A percentile compares a stretch with the other conserved stretches of the same genome.
These are phyloP conservation scores for Calameuta filiformis DNA, from an alignment of 2,888 invertebrate genomes.

Conservation along the genomic window DNA sequence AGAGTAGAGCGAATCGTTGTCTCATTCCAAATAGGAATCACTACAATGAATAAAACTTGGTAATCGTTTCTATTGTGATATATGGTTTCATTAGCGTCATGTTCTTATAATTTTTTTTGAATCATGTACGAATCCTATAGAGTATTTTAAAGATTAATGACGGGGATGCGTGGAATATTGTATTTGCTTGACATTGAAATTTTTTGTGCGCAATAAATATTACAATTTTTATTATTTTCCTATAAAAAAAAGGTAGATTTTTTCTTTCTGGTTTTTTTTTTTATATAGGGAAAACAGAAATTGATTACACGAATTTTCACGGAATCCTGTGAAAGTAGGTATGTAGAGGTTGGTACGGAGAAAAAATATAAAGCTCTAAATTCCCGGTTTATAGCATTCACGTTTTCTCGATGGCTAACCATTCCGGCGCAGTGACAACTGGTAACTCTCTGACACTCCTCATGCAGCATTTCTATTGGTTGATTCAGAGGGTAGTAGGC, in stretches of 20 bases:
- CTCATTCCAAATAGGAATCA: conserved; percentile 15
- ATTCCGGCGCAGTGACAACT: conserved; percentile 41
- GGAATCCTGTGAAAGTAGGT: neutral
- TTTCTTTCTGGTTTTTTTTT: neutral
- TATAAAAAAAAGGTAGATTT: neutral
- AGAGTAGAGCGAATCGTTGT: neutral
- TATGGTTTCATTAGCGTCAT: conserved; percentile 19
- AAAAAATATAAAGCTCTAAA: conserved; percentile 37
- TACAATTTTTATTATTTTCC: neutral
- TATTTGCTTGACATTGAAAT: neutral
- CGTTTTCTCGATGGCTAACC: conserved; percentile 23
- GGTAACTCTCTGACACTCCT: conserved; percentile 42
- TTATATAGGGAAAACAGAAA: neutral
- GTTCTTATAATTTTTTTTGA: neutral
- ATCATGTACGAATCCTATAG: neutral
- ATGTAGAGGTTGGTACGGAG: neutral
- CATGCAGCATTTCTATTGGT: conserved; percentile 37
- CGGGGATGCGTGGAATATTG: neutral
- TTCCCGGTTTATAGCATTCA: conserved; percentile 33
- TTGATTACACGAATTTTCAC: neutral
- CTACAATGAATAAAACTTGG: conserved; percentile 10
- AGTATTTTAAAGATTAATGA: neutral
- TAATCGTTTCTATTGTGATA: conserved; percentile 24
- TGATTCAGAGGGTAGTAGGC: conserved; percentile 47
- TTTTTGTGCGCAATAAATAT: neutral